Evolutionary conservation across 2,113 vertebrate species (phyloP).

Genomic region (Rhea pennata): DNA sequence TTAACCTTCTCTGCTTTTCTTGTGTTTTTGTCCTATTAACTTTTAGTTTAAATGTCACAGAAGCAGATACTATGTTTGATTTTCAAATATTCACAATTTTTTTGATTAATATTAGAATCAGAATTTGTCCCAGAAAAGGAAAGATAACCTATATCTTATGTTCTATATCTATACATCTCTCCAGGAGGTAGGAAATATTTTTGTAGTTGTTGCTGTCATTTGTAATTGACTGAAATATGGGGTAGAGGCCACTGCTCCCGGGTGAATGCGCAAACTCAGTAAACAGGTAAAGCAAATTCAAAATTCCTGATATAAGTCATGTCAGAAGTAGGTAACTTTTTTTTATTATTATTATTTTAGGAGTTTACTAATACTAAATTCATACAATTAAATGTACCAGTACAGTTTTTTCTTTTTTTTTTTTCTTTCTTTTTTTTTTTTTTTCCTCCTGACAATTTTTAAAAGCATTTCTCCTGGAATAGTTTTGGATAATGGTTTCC

Average conservation of each 20-base stretch:
- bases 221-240: neutral
- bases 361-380: neutral
- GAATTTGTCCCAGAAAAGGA: neutral
- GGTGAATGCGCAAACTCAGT: neutral
- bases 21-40: neutral
- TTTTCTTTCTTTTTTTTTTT: neutral
- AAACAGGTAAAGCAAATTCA: neutral
- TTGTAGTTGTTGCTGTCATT: neutral
- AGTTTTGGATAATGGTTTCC: neutral
- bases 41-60: neutral
- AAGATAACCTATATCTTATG: neutral
- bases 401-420: fast-evolving
- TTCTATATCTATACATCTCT: neutral
- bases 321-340: neutral
- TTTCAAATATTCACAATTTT: neutral
- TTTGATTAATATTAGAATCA: neutral
- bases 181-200: neutral
- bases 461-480: neutral
- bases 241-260: neutral
- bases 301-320: neutral
- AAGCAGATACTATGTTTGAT: neutral
- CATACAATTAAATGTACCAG: neutral
- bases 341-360: neutral
- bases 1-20: neutral
- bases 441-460: neutral